Evolutionary conservation across 2,113 vertebrate genomes (phyloP).

Genomic region (Pterophyllum scalare): DNA sequence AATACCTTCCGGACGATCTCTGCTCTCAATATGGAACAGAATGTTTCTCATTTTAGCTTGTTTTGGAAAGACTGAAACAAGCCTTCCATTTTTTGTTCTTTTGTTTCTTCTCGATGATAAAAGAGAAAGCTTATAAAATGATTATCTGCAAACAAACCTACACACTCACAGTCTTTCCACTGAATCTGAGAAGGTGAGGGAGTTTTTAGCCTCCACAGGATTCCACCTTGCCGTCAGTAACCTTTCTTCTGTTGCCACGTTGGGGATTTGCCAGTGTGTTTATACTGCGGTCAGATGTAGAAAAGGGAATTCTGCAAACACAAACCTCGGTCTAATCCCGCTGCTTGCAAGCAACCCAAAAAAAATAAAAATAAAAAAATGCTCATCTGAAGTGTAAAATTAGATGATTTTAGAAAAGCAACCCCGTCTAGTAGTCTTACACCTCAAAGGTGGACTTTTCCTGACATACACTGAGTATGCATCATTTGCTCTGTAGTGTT

Average conservation of each 20-base stretch:
- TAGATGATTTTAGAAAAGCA: neutral
- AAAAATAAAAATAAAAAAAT: too few species aligned
- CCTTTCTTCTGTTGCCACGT: neutral
- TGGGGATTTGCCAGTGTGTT: slow-evolving; percentile 48
- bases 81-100: too few species aligned
- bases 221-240: neutral
- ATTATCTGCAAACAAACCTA: neutral
- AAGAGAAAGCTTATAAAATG: neutral
- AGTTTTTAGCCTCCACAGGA: neutral
- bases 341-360: slow-evolving; percentile 60
- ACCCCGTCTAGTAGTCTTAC: neutral
- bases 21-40: neutral
- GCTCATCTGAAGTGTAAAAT: slow-evolving; percentile 21
- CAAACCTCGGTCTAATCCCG: slow-evolving; percentile 68
- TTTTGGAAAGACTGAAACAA: neutral
- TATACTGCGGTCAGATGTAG: slow-evolving; percentile 29
- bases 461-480: neutral
- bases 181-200: neutral
- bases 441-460: neutral
- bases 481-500: neutral
- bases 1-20: slow-evolving; percentile 42
- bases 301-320: slow-evolving; percentile 60
- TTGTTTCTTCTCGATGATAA: neutral
- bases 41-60: neutral
- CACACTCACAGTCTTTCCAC: neutral